Conservation (phyloP, 2,797 vertebrate species). For the Loris lydekkerianus region DNA sequence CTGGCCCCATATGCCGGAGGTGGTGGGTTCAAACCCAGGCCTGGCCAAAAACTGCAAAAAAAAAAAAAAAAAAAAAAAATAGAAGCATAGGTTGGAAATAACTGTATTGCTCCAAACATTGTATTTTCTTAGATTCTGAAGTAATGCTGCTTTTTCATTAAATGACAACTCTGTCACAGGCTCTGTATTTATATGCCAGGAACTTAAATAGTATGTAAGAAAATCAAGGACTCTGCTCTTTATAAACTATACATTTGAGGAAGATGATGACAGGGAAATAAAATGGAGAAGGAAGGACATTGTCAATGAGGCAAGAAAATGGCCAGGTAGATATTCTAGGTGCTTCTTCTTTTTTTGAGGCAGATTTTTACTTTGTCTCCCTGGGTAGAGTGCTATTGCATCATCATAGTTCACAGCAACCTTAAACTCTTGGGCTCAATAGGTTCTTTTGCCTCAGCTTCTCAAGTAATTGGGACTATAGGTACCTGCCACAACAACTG, state of each 20-base stretch:
- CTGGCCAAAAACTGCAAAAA: too few relatives aligned
- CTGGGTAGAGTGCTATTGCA: too few relatives aligned
- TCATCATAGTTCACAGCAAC: too few relatives aligned
- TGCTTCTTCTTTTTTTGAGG: too few relatives aligned
- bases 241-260: neutral
- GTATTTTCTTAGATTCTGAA: neutral
- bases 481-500: too few relatives aligned
- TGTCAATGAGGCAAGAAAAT: neutral
- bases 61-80: too few relatives aligned
- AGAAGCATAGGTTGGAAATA: neutral
- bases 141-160: neutral
- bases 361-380: too few relatives aligned
- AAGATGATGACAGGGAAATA: neutral
- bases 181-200: neutral
- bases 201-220: slow-evolving; percentile 14
- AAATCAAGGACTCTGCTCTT: neutral
- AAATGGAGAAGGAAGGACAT: neutral
- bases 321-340: neutral
- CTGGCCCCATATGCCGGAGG: too few relatives aligned
- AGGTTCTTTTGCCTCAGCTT: too few relatives aligned
- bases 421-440: too few relatives aligned
- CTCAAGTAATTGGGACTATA: too few relatives aligned
- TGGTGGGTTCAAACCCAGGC: too few relatives aligned
- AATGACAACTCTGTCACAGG: neutral
- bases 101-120: neutral